A percentile compares a stretch with the other conserved stretches of the same genome.
These are phyloP conservation scores for Meandrina meandrites DNA, from an alignment of 92 coral and sea anemone species.

Conservation along the genomic window DNA sequence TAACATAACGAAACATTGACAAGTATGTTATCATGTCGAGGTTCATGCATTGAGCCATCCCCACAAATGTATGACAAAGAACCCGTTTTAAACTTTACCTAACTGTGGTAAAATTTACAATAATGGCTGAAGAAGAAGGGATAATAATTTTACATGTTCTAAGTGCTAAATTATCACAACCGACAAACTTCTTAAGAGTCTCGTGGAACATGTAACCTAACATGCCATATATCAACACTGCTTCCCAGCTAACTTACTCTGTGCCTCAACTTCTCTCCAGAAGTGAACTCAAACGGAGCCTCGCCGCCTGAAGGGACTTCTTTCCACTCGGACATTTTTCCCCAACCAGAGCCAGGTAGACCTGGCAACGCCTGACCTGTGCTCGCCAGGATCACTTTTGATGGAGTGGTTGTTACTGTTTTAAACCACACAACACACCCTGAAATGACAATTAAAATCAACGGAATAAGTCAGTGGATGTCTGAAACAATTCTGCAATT, in stretches of 20 bases:
- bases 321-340: slow-evolving; percentile 95
- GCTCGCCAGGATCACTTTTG: slow-evolving; percentile 91
- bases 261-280: slow-evolving; percentile 90
- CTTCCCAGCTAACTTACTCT: slow-evolving; percentile 56
- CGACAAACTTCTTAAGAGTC: no score
- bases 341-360: slow-evolving; percentile 58
- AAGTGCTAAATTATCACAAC: no score
- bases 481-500: neutral
- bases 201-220: neutral
- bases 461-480: neutral
- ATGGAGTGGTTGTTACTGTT: slow-evolving; percentile 86
- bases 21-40: no score
- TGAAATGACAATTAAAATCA: slow-evolving; percentile 14
- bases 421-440: slow-evolving; percentile 87
- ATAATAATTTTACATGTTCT: no score
- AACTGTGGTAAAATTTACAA: no score
- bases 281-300: slow-evolving; percentile 90
- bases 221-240: neutral
- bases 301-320: slow-evolving; percentile 82
- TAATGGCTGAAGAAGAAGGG: no score
- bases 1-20: no score
- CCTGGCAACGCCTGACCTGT: slow-evolving; percentile 89
- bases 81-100: no score
- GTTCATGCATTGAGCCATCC: no score
- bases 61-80: no score